Evolutionary conservation across 2,888 invertebrate species (phyloP).

Genomic region (Polylopha cassiicola): DNA sequence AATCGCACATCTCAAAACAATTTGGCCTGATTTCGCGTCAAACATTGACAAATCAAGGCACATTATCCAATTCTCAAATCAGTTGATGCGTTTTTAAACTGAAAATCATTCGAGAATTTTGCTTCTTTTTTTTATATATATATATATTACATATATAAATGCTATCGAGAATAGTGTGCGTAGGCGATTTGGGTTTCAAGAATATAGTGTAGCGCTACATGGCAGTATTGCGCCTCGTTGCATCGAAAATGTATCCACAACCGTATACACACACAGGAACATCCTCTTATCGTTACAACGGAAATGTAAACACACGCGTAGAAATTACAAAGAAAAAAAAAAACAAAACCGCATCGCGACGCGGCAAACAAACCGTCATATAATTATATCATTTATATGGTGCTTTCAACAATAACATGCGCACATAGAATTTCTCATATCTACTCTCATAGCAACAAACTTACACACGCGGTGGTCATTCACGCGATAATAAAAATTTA

Average conservation of each 20-base stretch:
- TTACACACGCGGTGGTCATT: conserved; percentile 40
- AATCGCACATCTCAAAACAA: too few relatives aligned
- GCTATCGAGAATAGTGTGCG: conserved; percentile 41
- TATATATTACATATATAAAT: conserved; percentile 27
- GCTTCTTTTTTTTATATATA: conserved; percentile 13
- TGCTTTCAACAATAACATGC: conserved; percentile 72
- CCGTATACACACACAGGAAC: conserved; percentile 29
- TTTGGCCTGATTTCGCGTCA: too few relatives aligned
- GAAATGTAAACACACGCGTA: conserved; percentile 27
- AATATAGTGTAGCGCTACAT: conserved; percentile 40
- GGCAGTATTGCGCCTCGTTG: conserved; percentile 34
- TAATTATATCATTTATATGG: conserved; percentile 53
- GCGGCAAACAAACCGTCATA: conserved; percentile 24
- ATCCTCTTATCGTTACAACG: conserved; percentile 28
- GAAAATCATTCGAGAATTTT: conserved; percentile 15
- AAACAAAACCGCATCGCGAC: conserved; percentile 15
- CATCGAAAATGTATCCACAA: conserved; percentile 9
- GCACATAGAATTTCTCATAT: conserved; percentile 58
- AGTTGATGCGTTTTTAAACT: too few relatives aligned
- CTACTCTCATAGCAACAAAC: conserved; percentile 52
- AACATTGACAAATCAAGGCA: too few relatives aligned
- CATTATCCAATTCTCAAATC: too few relatives aligned
- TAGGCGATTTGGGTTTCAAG: conserved; percentile 29
- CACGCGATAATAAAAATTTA: conserved; percentile 64
- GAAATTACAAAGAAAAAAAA: conserved; percentile 12